Percentiles rank a stretch among this genome's conserved stretches.
Evolutionary conservation across 2,888 invertebrate genomes (phyloP).

Genomic region (Pollenia griseotomentosa): DNA sequence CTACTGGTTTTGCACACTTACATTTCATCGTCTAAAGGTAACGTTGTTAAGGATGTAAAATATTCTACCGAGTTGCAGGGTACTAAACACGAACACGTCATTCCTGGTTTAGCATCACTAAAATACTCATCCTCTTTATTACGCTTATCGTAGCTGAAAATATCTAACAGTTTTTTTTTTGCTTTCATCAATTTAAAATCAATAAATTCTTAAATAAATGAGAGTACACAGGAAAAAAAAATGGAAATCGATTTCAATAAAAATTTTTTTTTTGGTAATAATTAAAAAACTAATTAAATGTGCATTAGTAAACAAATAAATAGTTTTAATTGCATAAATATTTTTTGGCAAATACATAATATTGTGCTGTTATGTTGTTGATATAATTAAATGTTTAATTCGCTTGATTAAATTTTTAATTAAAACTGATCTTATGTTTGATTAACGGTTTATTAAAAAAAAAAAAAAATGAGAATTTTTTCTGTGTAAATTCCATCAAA

Average conservation of each 20-base stretch:
- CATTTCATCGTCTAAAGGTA: conserved; percentile 75
- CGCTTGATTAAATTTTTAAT: no score
- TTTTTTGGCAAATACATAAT: no score
- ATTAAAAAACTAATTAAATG: no score
- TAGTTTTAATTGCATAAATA: no score
- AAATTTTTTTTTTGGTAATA: no score
- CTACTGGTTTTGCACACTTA: conserved; percentile 60
- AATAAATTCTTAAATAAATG: conserved; percentile 20
- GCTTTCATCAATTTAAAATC: not conserved
- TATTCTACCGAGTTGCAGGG: conserved; percentile 81
- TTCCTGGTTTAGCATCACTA: conserved; percentile 79
- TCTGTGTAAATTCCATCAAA: not conserved
- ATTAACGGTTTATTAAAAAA: no score
- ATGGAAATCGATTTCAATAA: no score
- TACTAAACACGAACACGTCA: conserved; percentile 81
- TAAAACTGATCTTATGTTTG: no score
- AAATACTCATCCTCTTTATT: conserved; percentile 79
- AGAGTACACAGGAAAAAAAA: not conserved
- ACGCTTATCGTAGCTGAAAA: conserved; percentile 80
- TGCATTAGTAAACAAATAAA: no score
- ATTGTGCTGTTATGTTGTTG: no score
- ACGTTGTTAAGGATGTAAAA: conserved; percentile 77
- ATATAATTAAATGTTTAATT: no score
- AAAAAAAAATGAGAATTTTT: not conserved
- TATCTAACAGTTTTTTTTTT: conserved; percentile 74